phyloP scores from a whole-genome alignment of 2,113 vertebrate genomes.

The Brachionichthys hirsutus region DNA sequence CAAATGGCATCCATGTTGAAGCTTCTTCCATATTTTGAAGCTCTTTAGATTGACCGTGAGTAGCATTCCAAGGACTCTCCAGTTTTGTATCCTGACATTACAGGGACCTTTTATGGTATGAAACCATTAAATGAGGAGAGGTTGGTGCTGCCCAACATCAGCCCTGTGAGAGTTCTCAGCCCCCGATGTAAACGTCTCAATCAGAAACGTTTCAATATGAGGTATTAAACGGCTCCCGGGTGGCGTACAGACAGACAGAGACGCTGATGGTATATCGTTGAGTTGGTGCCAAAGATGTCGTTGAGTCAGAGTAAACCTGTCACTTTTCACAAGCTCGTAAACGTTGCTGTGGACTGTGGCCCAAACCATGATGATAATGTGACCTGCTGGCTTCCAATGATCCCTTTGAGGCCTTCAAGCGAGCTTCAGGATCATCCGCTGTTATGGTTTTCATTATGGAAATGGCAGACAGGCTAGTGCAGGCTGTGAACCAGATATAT shows the following conservation, averaged over 20 bases:
- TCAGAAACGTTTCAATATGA: no score
- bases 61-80: not conserved
- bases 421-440: slow-evolving; percentile 21
- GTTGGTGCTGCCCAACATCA: no score
- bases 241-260: slow-evolving; percentile 18
- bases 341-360: slow-evolving; percentile 17
- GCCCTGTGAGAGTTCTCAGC: no score
- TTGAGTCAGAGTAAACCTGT: slow-evolving; percentile 33
- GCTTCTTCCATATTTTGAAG: slow-evolving; percentile 9
- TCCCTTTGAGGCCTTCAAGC: slow-evolving; percentile 16
- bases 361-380: slow-evolving; percentile 2
- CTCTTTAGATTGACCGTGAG: slow-evolving; percentile 6
- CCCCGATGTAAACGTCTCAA: no score
- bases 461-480: not conserved
- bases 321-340: slow-evolving; percentile 26
- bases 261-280: slow-evolving; percentile 25
- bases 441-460: slow-evolving; percentile 6
- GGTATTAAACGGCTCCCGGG: slow-evolving; percentile 12
- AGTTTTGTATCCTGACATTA: slow-evolving; percentile 23
- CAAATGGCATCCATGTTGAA: slow-evolving; percentile 4
- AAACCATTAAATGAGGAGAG: slow-evolving; percentile 3
- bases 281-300: slow-evolving; percentile 23
- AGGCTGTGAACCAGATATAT: slow-evolving; percentile 5
- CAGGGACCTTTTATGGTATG: slow-evolving; percentile 5
- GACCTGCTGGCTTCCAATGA: slow-evolving; percentile 9